These are phyloP conservation scores for Drosophila sp. DNA, from an alignment of 1,140 invertebrate species.

Conservation along the genomic window DNA sequence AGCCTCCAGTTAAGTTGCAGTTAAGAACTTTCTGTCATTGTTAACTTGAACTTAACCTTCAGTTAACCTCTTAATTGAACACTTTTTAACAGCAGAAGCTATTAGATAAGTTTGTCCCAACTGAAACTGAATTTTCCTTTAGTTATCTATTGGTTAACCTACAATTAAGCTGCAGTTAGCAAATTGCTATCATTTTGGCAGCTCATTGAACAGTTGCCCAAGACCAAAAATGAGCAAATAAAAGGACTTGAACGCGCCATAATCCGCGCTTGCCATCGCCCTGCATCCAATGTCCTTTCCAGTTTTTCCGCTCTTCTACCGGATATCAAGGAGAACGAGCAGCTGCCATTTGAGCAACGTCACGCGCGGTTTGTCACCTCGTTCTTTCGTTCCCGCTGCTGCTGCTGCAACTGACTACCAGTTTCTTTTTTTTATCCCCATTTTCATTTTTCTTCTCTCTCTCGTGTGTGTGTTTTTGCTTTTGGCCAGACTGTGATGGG, in stretches of 20 bases:
- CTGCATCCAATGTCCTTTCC: slow-evolving; percentile 20
- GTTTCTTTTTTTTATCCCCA: neutral
- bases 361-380: slow-evolving; percentile 77
- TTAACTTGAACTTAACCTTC: neutral
- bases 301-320: neutral
- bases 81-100: too few relatives aligned
- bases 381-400: slow-evolving; percentile 21
- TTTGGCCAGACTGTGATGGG: slow-evolving; percentile 21
- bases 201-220: neutral
- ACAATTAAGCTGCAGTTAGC: neutral
- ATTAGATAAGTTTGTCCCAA: too few relatives aligned
- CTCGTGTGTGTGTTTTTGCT: slow-evolving; percentile 19
- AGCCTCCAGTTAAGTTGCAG: too few relatives aligned
- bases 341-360: slow-evolving; percentile 32
- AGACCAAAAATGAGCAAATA: slow-evolving; percentile 7
- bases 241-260: slow-evolving; percentile 62
- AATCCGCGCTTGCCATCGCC: slow-evolving; percentile 70
- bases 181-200: neutral
- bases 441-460: neutral
- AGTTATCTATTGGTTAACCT: too few relatives aligned
- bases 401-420: slow-evolving; percentile 27
- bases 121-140: too few relatives aligned
- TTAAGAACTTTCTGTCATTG: too few relatives aligned
- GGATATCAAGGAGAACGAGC: neutral
- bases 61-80: neutral